Evolutionary conservation across 1,140 invertebrate species (phyloP).

Genomic region (Caenorhabditis briggsae): DNA sequence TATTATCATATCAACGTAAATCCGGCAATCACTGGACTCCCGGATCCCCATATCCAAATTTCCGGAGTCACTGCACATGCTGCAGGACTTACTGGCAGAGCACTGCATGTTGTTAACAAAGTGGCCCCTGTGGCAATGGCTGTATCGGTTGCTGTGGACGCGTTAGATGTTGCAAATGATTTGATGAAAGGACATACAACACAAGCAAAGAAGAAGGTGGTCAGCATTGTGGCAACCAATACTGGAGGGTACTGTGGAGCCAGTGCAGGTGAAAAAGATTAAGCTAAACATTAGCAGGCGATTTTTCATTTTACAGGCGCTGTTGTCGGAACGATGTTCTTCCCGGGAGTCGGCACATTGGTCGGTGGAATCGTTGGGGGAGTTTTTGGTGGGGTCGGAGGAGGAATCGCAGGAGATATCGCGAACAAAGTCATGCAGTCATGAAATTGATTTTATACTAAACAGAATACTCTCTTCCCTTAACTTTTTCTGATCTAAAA

Average conservation of each 20-base stretch:
- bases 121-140: neutral
- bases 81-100: neutral
- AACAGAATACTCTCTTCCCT: no score
- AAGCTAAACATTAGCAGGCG: neutral
- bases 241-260: neutral
- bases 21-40: neutral
- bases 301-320: neutral
- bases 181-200: neutral
- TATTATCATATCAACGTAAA: slow-evolving; percentile 8
- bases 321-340: neutral
- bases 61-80: neutral
- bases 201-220: neutral
- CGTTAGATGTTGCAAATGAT: neutral
- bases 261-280: neutral
- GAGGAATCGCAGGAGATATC: neutral
- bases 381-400: neutral
- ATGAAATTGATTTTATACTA: no score
- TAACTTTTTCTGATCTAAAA: no score
- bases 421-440: neutral
- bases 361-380: neutral
- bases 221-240: neutral
- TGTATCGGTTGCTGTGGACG: neutral
- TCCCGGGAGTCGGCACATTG: neutral
- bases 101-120: neutral
- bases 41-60: neutral